Percentiles rank a stretch among this genome's conserved stretches.
Evolutionary conservation across 2,113 vertebrate genomes (phyloP).

Genomic region (Cyanocitta stelleri): DNA sequence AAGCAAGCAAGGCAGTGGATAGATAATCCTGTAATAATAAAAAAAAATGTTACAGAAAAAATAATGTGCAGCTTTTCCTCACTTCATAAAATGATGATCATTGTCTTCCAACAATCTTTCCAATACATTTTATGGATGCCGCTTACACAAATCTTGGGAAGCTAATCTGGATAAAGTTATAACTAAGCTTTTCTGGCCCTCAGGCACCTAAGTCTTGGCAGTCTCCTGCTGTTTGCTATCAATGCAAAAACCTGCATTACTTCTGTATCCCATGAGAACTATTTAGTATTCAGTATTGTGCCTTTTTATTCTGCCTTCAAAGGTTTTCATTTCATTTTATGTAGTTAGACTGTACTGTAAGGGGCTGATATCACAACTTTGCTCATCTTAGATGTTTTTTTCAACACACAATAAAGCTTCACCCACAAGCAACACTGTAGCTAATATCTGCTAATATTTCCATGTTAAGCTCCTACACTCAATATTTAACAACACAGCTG

Average conservation of each 20-base stretch:
- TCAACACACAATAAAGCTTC: neutral
- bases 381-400: neutral
- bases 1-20: neutral
- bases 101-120: neutral
- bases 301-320: neutral
- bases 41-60: neutral
- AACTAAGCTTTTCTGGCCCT: slow-evolving; percentile 20
- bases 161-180: neutral
- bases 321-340: neutral
- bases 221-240: neutral
- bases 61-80: neutral
- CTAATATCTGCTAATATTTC: neutral
- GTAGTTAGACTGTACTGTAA: neutral
- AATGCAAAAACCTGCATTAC: neutral
- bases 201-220: neutral
- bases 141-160: neutral
- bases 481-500: neutral
- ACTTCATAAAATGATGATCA: neutral
- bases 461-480: neutral
- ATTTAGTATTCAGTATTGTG: neutral
- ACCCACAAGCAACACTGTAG: neutral
- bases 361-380: neutral
- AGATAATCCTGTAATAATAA: neutral
- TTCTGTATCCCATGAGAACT: neutral
- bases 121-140: neutral